Base-by-base conservation (phyloP, 1,140 invertebrate species). In the Babylonia areolata region DNA sequence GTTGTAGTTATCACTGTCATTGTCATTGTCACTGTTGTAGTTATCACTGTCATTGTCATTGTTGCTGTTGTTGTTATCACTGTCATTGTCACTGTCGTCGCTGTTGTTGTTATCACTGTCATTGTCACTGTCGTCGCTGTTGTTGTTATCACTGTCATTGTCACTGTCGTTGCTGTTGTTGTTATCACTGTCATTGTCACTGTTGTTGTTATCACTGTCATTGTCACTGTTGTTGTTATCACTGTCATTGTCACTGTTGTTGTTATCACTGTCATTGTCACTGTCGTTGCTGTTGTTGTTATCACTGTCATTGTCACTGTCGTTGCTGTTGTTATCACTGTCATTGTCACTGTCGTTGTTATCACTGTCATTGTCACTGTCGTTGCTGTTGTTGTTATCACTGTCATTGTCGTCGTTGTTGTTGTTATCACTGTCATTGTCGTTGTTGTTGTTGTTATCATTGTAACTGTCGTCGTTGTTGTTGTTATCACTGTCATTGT, bases 291-390 rank as follows among this genome's bases (percentile, higher is more conserved):
- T 20, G 20, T 51, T 20, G 20, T 51, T 20, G 20, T 51, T 20
- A 51, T 51, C 20, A 51, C 20, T 20, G 20, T 51, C 46, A 51
- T 51, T 20, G 20, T 6, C 46, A 51, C 9, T 20, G 20, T 6
- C 46, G 20, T 51, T 20, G 20, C 9, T 51, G 20, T 51, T 11
- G 20, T 51, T 20, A 51, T 51, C 46, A 51, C 20, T 20, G 20
- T 20, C 71, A 75, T 75, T 28, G 28, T 75, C 71, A 75, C 28
- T 28, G 28, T 75, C 71, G 35, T 75, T 28, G 28, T 75, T 28
- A 75, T 75, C 71, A 75, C 28, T 28, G 28, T 75, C 71, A 75
- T 75, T 28, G 28, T 75, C 71, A 75, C 28, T 28, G 28, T 75
- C 71, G 28, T 75, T 28, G 28, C 28, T 28, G 28, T 75, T 28